Evolutionary conservation across 2,113 vertebrate genomes (phyloP).

Genomic region (Pantherophis guttatus): DNA sequence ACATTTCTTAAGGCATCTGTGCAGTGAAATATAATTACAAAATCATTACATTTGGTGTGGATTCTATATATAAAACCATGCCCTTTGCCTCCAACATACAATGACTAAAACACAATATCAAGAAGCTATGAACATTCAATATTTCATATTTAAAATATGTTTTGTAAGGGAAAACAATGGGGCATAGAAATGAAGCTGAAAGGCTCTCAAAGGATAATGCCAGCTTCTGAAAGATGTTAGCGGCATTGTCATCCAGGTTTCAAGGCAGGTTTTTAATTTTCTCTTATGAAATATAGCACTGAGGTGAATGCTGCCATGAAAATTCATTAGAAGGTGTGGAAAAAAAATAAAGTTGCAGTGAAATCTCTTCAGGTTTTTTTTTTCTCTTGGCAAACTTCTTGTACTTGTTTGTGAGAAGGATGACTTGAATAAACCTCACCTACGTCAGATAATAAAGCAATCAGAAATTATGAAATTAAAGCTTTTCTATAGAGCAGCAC

Average conservation of each 20-base stretch:
- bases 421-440: slow-evolving; percentile 46
- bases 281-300: slow-evolving; percentile 59
- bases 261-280: slow-evolving; percentile 69
- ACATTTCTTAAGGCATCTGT: slow-evolving; percentile 65
- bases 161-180: slow-evolving; percentile 67
- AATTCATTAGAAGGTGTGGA: slow-evolving; percentile 63
- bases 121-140: slow-evolving; percentile 62
- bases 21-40: slow-evolving; percentile 69
- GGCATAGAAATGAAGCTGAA: slow-evolving; percentile 64
- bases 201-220: slow-evolving; percentile 64
- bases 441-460: not conserved
- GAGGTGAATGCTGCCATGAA: slow-evolving; percentile 62
- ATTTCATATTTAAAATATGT: slow-evolving; percentile 70
- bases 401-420: slow-evolving; percentile 44
- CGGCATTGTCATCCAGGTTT: slow-evolving; percentile 53
- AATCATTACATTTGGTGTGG: slow-evolving; percentile 67
- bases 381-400: slow-evolving; percentile 47
- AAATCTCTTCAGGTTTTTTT: slow-evolving; percentile 38
- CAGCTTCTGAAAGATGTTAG: slow-evolving; percentile 61
- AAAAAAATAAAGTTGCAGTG: slow-evolving; percentile 62
- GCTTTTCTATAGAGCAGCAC: not conserved
- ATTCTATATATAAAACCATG: slow-evolving; percentile 59
- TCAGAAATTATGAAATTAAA: slow-evolving; percentile 1
- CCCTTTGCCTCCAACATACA: slow-evolving; percentile 54
- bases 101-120: slow-evolving; percentile 59